Evolutionary conservation across 35 echinoderm and acorn worm genomes (phyloP).

Genomic region (Ophioderma brevispina): DNA sequence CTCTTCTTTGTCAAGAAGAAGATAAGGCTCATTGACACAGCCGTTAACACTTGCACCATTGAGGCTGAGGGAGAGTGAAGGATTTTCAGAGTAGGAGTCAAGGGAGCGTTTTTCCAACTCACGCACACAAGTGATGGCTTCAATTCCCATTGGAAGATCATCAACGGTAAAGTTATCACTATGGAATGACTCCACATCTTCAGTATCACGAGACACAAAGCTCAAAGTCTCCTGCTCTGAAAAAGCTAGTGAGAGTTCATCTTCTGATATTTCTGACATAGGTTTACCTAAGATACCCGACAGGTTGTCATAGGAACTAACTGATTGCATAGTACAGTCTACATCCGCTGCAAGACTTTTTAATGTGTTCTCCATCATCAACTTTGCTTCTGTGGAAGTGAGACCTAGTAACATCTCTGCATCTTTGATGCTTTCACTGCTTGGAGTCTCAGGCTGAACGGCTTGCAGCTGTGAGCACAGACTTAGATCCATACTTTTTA

Average conservation of each 20-base stretch:
- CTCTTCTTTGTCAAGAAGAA: conserved; percentile 69
- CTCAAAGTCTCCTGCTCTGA: conserved; percentile 90
- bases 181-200: conserved; percentile 74
- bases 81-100: conserved; percentile 91
- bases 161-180: conserved; percentile 78
- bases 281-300: conserved; percentile 90
- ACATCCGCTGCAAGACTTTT: conserved; percentile 49
- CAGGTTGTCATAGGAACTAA: conserved; percentile 78
- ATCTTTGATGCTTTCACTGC: conserved; percentile 35
- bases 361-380: conserved; percentile 46
- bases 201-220: conserved; percentile 82
- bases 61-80: conserved; percentile 65
- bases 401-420: conserved; percentile 27
- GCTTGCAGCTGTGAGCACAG: conserved; percentile 50
- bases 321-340: conserved; percentile 74
- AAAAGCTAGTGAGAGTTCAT: conserved; percentile 84
- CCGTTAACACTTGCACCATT: conserved; percentile 81
- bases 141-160: conserved; percentile 92
- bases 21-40: conserved; percentile 69
- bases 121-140: conserved; percentile 84
- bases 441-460: conserved; percentile 27
- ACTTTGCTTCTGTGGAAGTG: conserved; percentile 14
- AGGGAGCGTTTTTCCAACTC: conserved; percentile 78
- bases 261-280: conserved; percentile 90
- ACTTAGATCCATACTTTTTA: conserved; percentile 25